Percentiles rank a stretch among this genome's conserved stretches.
These are phyloP conservation scores for Eupithecia inturbata DNA, from an alignment of 2,888 invertebrate species.

Conservation along the genomic window DNA sequence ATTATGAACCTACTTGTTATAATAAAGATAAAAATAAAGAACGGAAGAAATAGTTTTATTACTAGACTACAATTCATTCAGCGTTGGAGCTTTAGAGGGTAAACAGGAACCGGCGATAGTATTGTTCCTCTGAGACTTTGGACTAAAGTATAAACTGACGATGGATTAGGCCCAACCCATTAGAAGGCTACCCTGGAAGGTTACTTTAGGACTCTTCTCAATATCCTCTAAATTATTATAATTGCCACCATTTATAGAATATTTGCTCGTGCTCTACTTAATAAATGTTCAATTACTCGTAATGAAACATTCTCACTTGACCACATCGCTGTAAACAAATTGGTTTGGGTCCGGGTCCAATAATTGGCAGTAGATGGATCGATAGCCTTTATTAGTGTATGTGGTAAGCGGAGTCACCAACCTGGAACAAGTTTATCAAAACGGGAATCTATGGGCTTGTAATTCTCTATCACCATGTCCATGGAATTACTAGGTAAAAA, in stretches of 20 bases:
- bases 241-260: background rate
- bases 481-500: too few species aligned
- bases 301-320: conserved; percentile 68
- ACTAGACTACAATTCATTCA: background rate
- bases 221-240: background rate
- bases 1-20: background rate
- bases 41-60: background rate
- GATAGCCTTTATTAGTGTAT: conserved; percentile 72
- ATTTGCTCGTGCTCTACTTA: background rate
- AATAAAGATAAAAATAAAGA: background rate
- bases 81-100: too few species aligned
- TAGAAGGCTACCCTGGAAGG: background rate
- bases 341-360: conserved; percentile 83
- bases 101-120: background rate
- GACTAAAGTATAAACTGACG: background rate
- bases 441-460: background rate
- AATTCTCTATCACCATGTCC: background rate
- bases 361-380: conserved; percentile 81
- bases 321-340: conserved; percentile 78
- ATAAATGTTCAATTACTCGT: background rate
- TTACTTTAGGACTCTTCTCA: background rate
- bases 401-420: conserved; percentile 58
- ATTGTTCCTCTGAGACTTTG: background rate
- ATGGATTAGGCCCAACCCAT: background rate
- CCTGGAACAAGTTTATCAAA: conserved; percentile 49